A percentile compares a stretch with the other conserved stretches of the same genome.
Evolutionary conservation across 2,797 vertebrate genomes (phyloP).

Genomic region (Steatocranus sp.): DNA sequence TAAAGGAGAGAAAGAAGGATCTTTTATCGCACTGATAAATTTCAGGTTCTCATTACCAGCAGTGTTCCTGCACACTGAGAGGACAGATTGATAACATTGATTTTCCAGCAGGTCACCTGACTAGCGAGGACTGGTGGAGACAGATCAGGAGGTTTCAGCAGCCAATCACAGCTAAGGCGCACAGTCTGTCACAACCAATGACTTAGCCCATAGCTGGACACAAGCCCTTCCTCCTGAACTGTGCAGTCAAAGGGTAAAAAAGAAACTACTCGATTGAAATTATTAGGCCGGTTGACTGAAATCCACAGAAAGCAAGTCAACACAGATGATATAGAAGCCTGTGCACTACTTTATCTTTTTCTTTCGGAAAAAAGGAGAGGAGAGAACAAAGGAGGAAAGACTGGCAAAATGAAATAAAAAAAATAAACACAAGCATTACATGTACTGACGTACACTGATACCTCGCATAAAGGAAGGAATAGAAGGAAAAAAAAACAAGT

Average conservation of each 20-base stretch:
- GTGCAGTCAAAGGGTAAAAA: constrained; percentile 51
- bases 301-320: neutral
- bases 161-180: constrained; percentile 44
- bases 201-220: neutral
- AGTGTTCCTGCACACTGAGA: constrained; percentile 17
- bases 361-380: neutral
- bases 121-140: constrained; percentile 60
- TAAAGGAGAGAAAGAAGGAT: neutral
- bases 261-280: constrained; percentile 18
- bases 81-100: constrained; percentile 64
- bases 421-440: neutral
- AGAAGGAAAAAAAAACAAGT: neutral
- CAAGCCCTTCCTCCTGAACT: constrained; percentile 11
- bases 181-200: constrained; percentile 50
- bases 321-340: neutral
- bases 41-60: constrained; percentile 3
- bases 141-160: constrained; percentile 71
- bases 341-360: neutral
- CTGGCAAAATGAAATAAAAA: neutral
- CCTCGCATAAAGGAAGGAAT: neutral
- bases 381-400: neutral
- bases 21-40: constrained; percentile 31
- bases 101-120: constrained; percentile 60
- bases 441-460: neutral
- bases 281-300: neutral